A percentile compares a stretch with the other conserved stretches of the same genome.
phyloP scores from a whole-genome alignment of 2,113 vertebrate species.

The Crypturellus undulatus region DNA sequence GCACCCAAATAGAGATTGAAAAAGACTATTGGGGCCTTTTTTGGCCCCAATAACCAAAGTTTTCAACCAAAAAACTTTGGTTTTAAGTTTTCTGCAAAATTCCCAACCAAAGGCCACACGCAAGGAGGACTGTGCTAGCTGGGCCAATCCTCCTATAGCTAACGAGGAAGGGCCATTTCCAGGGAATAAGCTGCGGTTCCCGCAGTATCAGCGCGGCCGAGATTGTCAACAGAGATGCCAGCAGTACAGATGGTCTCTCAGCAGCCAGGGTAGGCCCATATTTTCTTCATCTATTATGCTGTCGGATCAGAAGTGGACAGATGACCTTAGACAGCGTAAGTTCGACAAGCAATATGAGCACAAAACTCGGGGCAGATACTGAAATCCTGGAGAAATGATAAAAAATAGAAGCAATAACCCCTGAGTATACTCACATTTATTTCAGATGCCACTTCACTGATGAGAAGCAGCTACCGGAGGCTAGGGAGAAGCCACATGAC shows the following conservation, averaged over 20 bases:
- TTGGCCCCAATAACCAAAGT: no score
- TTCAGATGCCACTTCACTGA: background rate
- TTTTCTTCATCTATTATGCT: background rate
- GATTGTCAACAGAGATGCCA: background rate
- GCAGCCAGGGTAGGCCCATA: background rate
- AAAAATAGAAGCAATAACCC: background rate
- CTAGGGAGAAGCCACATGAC: background rate
- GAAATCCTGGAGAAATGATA: background rate
- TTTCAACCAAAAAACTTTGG: no score
- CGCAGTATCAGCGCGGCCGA: background rate
- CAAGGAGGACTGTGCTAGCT: background rate
- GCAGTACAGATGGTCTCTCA: background rate
- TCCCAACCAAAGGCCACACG: background rate
- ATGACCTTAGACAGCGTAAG: background rate
- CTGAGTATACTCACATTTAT: background rate
- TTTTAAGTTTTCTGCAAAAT: background rate
- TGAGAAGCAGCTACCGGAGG: background rate
- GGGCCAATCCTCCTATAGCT: background rate
- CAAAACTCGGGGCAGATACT: background rate
- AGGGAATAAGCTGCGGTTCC: background rate
- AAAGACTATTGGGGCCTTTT: background rate
- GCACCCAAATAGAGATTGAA: background rate
- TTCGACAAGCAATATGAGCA: background rate
- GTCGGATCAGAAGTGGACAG: background rate
- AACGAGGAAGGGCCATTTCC: background rate